Base-by-base conservation (phyloP, 2,797 vertebrate species). In the Furcifer pardalis region DNA sequence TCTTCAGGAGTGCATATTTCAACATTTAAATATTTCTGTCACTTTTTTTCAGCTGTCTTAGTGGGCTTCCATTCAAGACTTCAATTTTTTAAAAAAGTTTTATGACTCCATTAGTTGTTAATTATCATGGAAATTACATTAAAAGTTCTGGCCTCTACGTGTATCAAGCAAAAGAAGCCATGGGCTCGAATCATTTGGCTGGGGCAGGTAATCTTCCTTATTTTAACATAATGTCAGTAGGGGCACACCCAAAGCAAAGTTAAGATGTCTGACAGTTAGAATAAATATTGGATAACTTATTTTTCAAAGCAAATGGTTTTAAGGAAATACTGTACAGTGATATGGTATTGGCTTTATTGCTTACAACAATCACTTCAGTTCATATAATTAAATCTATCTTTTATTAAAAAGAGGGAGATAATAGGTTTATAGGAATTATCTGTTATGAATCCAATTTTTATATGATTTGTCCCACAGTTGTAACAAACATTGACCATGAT, bases 181-280 rank as follows among this genome's bases (percentile, higher is more conserved):
- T 99, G 98, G 98, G 97, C 98, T 49, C 96, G 96, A 21, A 95
- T 99, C 91, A 97, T 97, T 12, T 99, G 98, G 99, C 92, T 99
- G 40, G 99, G 99, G 79, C 96, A 97, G 96, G 98, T 99, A 90
- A 93, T 92, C 35, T 68, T 8, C 79, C 19, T 35, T 4, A 9
- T 6, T 68, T 42, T 2, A 35, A 25, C 19, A 72, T 62, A 25
- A 68, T 12, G 17, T 71, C 23, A 81, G 32, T 65, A 42, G 72
- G 30, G 4, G 9, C 17, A 25, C 37, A 23, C 30, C 35, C 15
- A 27, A 21, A 5, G 3, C 44, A 77, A 35, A 23, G 27, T 32
- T 30, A 44, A 23, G 9, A 2, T 40, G 15, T 4, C n/a, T 74
- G 8, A 75, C 75, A 4, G 35, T 81, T 42, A 73, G 7, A 32